Evolutionary conservation across 2,797 vertebrate genomes (phyloP), one percentile per base, ranked within the genome.

Genomic region (Mus spretus): DNA sequence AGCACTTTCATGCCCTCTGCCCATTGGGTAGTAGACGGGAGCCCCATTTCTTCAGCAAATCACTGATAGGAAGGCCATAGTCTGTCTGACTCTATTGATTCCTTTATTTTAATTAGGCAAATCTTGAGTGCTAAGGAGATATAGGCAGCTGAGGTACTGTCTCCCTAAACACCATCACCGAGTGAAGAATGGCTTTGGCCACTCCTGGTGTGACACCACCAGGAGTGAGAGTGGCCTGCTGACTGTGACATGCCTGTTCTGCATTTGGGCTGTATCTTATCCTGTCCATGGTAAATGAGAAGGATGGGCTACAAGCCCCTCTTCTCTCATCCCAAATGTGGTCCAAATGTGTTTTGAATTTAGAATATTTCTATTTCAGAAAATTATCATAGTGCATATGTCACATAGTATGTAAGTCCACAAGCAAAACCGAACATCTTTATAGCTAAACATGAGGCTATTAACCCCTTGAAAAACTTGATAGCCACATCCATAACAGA

Each of bases 21-120:
- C 31, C 6, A 15, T 1, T 67, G 80, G 47, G n/a, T 44, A 78
- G 65, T 79, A 63, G 63, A 12, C 0, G 34, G 89, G 34, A 44
- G 80, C 72, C 31, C 79, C 72, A 77, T 82, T 83, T 91, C 17
- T 22, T 70, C 34, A 81, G 59, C 26, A 74, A 67, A 86, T 96
- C 44, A 9, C 37, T 44, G 31, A 26, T 4, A 20, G 20, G 61
- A 77, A 63, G 70, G 57, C 7, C 40, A 37, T 4, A 14, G 55
- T 81, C 19, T 20, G 22, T 10, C 19, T 31, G 63, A 65, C 14
- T 55, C n/a, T 59, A 55, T 81, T 85, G 72, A 67, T 92, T 55
- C 47, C 65, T 97, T 72, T 53, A 47, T 95, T 96, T 94, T 2
- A 59, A 55, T 80, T 4, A 65, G 77, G 86, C 14, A 74, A 47